These are phyloP conservation scores for Eurytoma californica DNA, from an alignment of 2,888 invertebrate species.

Conservation along the genomic window DNA sequence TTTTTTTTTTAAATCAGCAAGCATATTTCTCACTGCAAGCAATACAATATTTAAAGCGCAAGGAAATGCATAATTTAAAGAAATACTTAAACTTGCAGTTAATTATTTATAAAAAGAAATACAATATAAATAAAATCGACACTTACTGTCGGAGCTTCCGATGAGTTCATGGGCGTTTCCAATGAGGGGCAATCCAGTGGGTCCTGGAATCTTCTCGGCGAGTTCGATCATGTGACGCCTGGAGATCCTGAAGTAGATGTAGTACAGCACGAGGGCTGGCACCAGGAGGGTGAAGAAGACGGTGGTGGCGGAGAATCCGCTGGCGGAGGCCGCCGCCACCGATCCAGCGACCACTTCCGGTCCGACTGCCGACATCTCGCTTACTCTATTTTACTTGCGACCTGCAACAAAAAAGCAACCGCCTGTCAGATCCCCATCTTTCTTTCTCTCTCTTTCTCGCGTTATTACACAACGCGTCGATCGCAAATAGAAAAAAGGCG, in stretches of 20 bases:
- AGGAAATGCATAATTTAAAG: not conserved
- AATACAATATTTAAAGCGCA: too few relatives aligned
- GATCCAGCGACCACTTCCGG: conserved; percentile 71
- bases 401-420: not conserved
- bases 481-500: too few relatives aligned
- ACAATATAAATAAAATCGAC: not conserved
- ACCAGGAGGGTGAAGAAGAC: conserved; percentile 85
- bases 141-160: conserved; percentile 84
- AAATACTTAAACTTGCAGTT: not conserved
- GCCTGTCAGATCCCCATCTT: not conserved
- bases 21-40: too few relatives aligned
- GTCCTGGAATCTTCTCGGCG: conserved; percentile 85
- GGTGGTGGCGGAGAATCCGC: conserved; percentile 80
- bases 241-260: conserved; percentile 85
- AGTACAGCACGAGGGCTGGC: conserved; percentile 83
- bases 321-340: conserved; percentile 72
- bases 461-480: not conserved
- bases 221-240: conserved; percentile 83
- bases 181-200: conserved; percentile 82
- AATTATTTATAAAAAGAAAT: not conserved
- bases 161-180: conserved; percentile 86
- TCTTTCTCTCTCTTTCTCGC: not conserved
- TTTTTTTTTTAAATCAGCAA: too few relatives aligned
- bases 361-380: conserved; percentile 69
- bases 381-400: conserved; percentile 20